A percentile compares a stretch with the other conserved stretches of the same genome.
phyloP scores from a whole-genome alignment of 1,140 invertebrate species.

The Lycorma delicatula region DNA sequence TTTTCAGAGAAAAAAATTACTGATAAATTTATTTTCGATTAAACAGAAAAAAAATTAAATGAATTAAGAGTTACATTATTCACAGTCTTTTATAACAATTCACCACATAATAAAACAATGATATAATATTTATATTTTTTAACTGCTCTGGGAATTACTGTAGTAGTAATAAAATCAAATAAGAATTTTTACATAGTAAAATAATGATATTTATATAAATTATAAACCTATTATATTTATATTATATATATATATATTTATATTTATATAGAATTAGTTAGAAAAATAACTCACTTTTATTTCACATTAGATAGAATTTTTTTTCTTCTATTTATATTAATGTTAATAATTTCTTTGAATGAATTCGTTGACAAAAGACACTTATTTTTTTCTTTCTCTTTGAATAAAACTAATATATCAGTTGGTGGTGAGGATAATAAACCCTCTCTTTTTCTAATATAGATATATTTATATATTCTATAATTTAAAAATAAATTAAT shows the following conservation, averaged over 20 bases:
- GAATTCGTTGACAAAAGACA: slow-evolving; percentile 22
- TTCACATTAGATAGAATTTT: too few relatives aligned
- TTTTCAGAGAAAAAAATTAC: too few relatives aligned
- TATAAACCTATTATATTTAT: not conserved
- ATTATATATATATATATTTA: not conserved
- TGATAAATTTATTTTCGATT: too few relatives aligned
- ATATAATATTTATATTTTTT: too few relatives aligned
- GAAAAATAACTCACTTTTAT: slow-evolving; percentile 87
- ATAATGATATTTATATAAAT: not conserved
- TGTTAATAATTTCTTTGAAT: slow-evolving; percentile 16
- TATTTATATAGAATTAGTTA: slow-evolving; percentile 87
- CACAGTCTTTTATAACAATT: too few relatives aligned
- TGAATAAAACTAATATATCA: not conserved
- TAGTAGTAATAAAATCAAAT: too few relatives aligned
- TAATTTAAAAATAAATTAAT: not conserved
- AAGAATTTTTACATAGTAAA: slow-evolving; percentile 1
- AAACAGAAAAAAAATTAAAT: too few relatives aligned
- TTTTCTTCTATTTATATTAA: slow-evolving; percentile 42
- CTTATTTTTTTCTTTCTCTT: not conserved
- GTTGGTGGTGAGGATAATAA: not conserved
- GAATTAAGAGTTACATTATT: too few relatives aligned
- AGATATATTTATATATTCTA: not conserved
- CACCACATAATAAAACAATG: too few relatives aligned
- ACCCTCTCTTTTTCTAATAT: too few relatives aligned
- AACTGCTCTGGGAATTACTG: too few relatives aligned